Conservation (phyloP, 2,797 vertebrate species). For the Clamator glandarius region DNA sequence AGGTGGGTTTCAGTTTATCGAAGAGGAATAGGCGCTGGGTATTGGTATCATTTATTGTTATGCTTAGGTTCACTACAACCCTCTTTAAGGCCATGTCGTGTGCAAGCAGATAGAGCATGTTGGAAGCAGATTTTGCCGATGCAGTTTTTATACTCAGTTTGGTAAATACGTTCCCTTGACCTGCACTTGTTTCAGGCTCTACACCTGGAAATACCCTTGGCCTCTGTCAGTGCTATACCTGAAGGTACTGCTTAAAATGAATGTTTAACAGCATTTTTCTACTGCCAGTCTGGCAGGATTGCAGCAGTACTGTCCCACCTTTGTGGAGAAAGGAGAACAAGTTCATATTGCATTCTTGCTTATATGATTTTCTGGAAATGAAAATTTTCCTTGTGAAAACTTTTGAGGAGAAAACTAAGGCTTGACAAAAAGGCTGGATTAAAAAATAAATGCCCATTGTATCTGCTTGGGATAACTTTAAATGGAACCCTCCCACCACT, state of each 20-base stretch:
- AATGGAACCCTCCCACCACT: background rate
- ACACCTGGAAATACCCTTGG: background rate
- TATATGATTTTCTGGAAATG: background rate
- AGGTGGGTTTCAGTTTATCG: background rate
- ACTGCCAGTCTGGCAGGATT: background rate
- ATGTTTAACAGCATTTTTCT: background rate
- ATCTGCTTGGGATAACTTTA: background rate
- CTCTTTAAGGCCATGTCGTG: background rate
- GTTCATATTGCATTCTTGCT: background rate
- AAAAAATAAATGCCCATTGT: background rate
- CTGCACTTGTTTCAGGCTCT: background rate
- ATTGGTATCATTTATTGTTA: background rate
- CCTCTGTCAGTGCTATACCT: background rate
- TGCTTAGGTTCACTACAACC: accelerated
- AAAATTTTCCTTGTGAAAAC: background rate
- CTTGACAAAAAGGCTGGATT: background rate
- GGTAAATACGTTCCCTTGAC: background rate
- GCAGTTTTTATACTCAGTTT: background rate
- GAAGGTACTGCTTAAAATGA: background rate
- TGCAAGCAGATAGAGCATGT: background rate
- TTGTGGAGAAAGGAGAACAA: background rate
- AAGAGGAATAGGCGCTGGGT: background rate
- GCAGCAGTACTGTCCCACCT: background rate
- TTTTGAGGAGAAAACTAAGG: background rate
- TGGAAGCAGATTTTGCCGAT: background rate